Percentiles rank a stretch among this genome's conserved stretches.
phyloP scores from a whole-genome alignment of 2,113 vertebrate genomes.

The Mionectes macconnelli region DNA sequence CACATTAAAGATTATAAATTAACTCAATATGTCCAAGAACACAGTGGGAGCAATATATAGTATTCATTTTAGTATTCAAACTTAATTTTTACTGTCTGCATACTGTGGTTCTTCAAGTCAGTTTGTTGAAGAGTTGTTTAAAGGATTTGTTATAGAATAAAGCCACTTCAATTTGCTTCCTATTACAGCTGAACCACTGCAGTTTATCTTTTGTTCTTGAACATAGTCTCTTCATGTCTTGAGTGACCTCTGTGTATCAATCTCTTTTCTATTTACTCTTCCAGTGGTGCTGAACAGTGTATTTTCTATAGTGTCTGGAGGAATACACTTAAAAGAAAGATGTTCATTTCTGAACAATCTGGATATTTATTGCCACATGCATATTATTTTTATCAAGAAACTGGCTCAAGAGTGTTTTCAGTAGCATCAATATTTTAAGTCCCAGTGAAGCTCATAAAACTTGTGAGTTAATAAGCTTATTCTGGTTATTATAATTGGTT shows the following conservation, averaged over 20 bases:
- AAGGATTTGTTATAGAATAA: not conserved
- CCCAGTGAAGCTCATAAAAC: not conserved
- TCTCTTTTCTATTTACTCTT: not conserved
- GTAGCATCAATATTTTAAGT: not conserved
- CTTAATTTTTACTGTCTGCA: not conserved
- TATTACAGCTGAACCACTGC: not conserved
- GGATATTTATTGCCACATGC: not conserved
- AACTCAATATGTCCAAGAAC: not conserved
- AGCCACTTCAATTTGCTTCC: not conserved
- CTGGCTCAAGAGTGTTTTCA: not conserved
- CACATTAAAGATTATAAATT: not conserved
- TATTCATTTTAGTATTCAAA: not conserved
- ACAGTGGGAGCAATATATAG: not conserved
- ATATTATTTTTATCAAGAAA: not conserved
- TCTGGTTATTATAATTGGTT: not conserved
- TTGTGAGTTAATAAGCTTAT: not conserved
- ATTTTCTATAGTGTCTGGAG: not conserved
- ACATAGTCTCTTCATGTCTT: not conserved
- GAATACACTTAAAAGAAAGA: not conserved
- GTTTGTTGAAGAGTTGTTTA: not conserved
- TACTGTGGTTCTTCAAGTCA: not conserved
- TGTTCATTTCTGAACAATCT: not conserved
- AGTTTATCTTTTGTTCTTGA: not conserved
- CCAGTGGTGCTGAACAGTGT: not conserved
- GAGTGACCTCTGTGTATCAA: not conserved